Evolutionary conservation across 2,797 vertebrate genomes (phyloP).

Genomic region (Eulemur coronatus): DNA sequence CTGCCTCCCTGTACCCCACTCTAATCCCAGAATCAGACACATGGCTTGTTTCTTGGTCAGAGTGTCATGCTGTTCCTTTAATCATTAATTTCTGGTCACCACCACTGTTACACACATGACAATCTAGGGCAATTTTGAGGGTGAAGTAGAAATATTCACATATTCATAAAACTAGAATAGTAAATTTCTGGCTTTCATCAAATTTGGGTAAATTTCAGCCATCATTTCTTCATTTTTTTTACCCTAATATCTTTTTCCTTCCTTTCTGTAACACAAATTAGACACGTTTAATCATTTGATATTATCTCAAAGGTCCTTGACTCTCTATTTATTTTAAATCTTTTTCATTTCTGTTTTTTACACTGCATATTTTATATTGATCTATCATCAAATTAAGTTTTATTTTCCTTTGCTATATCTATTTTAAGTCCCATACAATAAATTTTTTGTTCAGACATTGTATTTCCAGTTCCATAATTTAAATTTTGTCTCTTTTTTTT

Average conservation of each 20-base stretch:
- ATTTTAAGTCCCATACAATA: not conserved
- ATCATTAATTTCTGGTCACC: not conserved
- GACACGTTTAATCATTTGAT: not conserved
- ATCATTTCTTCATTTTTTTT: not conserved
- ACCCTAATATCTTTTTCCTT: rapidly evolving
- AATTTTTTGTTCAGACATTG: not conserved
- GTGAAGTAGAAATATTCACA: not conserved
- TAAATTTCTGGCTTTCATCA: not conserved
- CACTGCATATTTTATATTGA: not conserved
- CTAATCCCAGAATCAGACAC: not conserved
- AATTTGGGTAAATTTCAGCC: not conserved
- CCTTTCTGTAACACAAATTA: not conserved
- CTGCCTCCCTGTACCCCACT: rapidly evolving
- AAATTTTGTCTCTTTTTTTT: not conserved
- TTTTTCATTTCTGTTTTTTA: not conserved
- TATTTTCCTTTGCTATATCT: not conserved
- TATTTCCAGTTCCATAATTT: not conserved
- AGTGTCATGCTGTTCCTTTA: not conserved
- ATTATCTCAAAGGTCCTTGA: not conserved
- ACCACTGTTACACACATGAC: not conserved
- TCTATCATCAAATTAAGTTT: not conserved
- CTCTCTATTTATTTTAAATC: not conserved
- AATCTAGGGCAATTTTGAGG: not conserved
- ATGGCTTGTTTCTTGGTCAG: not conserved
- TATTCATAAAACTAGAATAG: not conserved